These are phyloP conservation scores for Hesperia comma DNA, from an alignment of 2,888 invertebrate species.

Conservation along the genomic window DNA sequence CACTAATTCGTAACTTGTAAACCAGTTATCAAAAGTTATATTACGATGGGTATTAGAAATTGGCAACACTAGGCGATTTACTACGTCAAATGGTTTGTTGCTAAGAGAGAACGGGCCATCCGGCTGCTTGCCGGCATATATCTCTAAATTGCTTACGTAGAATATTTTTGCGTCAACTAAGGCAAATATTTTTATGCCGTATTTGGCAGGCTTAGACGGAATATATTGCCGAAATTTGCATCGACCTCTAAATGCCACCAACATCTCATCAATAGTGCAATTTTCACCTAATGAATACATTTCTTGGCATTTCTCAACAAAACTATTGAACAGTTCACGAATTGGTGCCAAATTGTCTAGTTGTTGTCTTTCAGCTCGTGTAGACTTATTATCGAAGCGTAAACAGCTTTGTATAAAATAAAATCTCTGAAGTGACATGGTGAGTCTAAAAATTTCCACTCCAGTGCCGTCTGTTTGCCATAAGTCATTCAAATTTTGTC, in stretches of 20 bases:
- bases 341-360: conserved; percentile 41
- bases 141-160: no score
- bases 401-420: conserved; percentile 42
- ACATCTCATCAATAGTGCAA: conserved; percentile 36
- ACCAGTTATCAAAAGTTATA: conserved; percentile 34
- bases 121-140: conserved; percentile 12
- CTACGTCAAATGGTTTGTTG: conserved; percentile 10
- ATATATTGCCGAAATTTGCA: no score
- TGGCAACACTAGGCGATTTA: conserved; percentile 2
- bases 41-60: conserved; percentile 16
- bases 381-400: conserved; percentile 44
- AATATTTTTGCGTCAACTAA: no score
- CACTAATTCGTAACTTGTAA: conserved; percentile 27
- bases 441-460: conserved; percentile 44
- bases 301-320: conserved; percentile 32
- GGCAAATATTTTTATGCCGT: conserved; percentile 30
- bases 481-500: conserved; percentile 43
- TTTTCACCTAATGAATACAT: conserved; percentile 15
- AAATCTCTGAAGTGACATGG: conserved; percentile 44
- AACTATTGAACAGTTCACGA: conserved; percentile 3
- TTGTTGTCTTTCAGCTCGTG: conserved; percentile 40
- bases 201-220: conserved; percentile 26
- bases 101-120: background rate
- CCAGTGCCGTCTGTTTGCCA: conserved; percentile 46
- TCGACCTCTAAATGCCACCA: conserved; percentile 10